A percentile compares a stretch with the other conserved stretches of the same genome.
Evolutionary conservation across 2,888 invertebrate species (phyloP).

Genomic region (Sphecodes monilicornis): DNA sequence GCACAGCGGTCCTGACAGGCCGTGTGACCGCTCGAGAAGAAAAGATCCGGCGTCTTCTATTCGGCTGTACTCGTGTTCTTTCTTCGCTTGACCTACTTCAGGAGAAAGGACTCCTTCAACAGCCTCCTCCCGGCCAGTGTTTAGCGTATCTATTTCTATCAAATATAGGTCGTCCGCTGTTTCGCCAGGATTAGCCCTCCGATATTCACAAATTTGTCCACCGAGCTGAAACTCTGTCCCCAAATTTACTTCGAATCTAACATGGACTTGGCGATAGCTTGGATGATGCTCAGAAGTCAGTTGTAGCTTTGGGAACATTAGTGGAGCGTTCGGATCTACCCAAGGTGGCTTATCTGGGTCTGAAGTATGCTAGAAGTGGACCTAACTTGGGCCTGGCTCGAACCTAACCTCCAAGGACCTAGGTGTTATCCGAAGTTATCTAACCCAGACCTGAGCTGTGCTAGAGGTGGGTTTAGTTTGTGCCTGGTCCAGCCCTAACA

Average conservation of each 20-base stretch:
- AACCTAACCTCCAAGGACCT: too few relatives aligned
- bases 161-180: slow-evolving; percentile 39
- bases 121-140: slow-evolving; percentile 8
- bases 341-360: too few relatives aligned
- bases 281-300: too few relatives aligned
- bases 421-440: too few relatives aligned
- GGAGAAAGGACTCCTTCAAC: background rate
- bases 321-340: too few relatives aligned
- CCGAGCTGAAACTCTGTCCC: background rate
- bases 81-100: slow-evolving; percentile 32
- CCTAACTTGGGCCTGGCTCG: too few relatives aligned
- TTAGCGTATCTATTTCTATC: slow-evolving; percentile 33
- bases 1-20: background rate
- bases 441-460: too few relatives aligned
- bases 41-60: background rate
- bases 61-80: slow-evolving; percentile 12
- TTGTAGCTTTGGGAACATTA: too few relatives aligned
- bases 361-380: too few relatives aligned
- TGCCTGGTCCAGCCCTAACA: too few relatives aligned
- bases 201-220: background rate
- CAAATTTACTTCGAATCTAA: background rate
- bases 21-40: slow-evolving; percentile 10
- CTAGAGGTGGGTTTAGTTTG: too few relatives aligned
- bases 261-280: background rate
- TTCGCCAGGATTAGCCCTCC: background rate